Percentiles rank a stretch among this genome's conserved stretches.
Evolutionary conservation across 2,113 vertebrate genomes (phyloP).

Genomic region (Calonectris borealis): DNA sequence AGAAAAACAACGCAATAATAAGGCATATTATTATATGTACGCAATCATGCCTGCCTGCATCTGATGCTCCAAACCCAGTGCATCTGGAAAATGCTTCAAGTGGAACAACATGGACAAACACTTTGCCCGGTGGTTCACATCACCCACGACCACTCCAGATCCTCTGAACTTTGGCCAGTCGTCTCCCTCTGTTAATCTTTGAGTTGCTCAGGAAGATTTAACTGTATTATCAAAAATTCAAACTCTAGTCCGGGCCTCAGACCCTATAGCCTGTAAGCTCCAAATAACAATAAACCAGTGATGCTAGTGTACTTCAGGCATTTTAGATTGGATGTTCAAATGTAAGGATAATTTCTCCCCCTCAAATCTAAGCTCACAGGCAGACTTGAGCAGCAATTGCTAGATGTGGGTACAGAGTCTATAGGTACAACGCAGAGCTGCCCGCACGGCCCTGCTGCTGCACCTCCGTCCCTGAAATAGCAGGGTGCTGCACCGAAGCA

Average conservation of each 20-base stretch:
- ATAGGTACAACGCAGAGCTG: not conserved
- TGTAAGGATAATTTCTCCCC: not conserved
- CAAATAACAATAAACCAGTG: not conserved
- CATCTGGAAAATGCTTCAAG: not conserved
- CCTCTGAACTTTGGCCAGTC: not conserved
- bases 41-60: not conserved
- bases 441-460: not conserved
- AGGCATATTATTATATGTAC: not conserved
- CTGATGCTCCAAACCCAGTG: not conserved
- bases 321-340: not conserved
- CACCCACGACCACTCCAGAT: not conserved
- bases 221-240: conserved; percentile 16
- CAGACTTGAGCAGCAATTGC: rapidly evolving
- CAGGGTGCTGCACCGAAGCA: not conserved
- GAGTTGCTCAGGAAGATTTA: conserved; percentile 22
- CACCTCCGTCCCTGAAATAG: not conserved
- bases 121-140: not conserved
- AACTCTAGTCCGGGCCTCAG: not conserved
- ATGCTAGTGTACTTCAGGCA: not conserved
- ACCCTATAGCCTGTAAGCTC: not conserved
- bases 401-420: rapidly evolving
- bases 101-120: not conserved
- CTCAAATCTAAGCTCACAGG: not conserved
- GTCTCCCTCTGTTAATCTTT: not conserved
- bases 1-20: not conserved